phyloP scores from a whole-genome alignment of 2,113 vertebrate genomes.

The Vireo altiloquus region DNA sequence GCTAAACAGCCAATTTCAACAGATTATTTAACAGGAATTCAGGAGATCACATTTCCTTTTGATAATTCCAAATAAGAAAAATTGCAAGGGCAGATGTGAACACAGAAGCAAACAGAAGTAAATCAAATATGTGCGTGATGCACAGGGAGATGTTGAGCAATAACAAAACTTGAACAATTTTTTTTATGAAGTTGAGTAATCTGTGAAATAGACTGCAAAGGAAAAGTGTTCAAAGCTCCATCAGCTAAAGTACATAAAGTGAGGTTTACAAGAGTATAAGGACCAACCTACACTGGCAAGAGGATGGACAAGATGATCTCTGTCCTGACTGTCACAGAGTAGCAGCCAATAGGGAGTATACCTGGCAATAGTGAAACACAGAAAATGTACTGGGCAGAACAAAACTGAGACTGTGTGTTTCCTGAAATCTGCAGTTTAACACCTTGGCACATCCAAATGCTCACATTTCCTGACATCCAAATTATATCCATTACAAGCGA shows the following conservation, averaged over 20 bases:
- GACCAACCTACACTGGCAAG: background rate
- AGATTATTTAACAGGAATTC: background rate
- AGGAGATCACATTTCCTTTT: background rate
- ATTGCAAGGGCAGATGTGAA: background rate
- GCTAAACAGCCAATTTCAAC: background rate
- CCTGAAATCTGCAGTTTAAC: background rate
- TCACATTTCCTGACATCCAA: background rate
- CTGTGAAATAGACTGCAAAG: background rate
- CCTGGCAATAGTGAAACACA: background rate
- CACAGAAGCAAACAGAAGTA: background rate
- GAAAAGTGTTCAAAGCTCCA: background rate
- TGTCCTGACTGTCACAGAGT: accelerated
- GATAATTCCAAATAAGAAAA: background rate
- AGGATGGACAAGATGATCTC: background rate
- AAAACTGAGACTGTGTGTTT: background rate
- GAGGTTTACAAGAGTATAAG: background rate
- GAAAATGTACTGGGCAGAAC: background rate
- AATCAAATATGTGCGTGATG: background rate
- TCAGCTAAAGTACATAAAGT: background rate
- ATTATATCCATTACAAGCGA: background rate
- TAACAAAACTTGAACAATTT: background rate
- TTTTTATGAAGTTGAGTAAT: background rate
- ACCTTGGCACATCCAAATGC: background rate
- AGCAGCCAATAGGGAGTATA: background rate
- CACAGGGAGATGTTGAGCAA: background rate